A percentile compares a stretch with the other conserved stretches of the same genome.
Evolutionary conservation across 2,888 invertebrate genomes (phyloP).

Genomic region (Anthophora plumipes): DNA sequence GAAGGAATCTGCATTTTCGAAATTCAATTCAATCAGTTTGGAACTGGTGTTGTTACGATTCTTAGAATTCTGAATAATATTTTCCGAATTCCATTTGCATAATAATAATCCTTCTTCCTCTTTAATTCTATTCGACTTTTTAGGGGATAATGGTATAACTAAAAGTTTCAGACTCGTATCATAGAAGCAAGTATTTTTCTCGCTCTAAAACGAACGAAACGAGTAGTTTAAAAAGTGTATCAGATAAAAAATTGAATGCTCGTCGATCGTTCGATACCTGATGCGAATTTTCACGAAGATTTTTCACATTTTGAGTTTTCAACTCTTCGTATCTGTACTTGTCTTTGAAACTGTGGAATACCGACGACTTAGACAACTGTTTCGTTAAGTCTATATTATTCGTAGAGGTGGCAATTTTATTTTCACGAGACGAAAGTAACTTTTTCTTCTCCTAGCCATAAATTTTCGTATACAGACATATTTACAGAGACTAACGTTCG

Average conservation of each 20-base stretch:
- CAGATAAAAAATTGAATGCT: neutral
- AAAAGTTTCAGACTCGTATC: constrained; percentile 45
- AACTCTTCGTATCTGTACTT: neutral
- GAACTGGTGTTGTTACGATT: constrained; percentile 22
- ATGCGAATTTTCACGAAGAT: neutral
- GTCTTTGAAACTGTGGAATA: too few relatives aligned
- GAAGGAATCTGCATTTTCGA: constrained; percentile 25
- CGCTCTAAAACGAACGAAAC: constrained; percentile 21
- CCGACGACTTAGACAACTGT: constrained; percentile 27
- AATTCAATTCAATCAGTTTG: constrained; percentile 39
- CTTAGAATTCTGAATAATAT: constrained; percentile 17
- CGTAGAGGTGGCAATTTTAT: constrained; percentile 6
- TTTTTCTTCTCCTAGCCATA: constrained; percentile 46
- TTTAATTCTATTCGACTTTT: neutral
- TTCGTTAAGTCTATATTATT: constrained; percentile 34
- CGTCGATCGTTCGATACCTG: constrained; percentile 21
- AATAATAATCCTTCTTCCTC: constrained; percentile 4
- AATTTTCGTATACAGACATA: constrained; percentile 5
- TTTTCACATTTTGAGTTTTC: neutral
- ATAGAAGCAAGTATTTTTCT: constrained; percentile 35
- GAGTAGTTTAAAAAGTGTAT: neutral
- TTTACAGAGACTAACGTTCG: neutral
- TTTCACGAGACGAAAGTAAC: constrained; percentile 25
- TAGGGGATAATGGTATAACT: constrained; percentile 19
- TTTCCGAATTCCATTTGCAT: constrained; percentile 26